These are phyloP conservation scores for Melanostigma gelatinosum DNA, from an alignment of 2,113 vertebrate species.

Conservation along the genomic window DNA sequence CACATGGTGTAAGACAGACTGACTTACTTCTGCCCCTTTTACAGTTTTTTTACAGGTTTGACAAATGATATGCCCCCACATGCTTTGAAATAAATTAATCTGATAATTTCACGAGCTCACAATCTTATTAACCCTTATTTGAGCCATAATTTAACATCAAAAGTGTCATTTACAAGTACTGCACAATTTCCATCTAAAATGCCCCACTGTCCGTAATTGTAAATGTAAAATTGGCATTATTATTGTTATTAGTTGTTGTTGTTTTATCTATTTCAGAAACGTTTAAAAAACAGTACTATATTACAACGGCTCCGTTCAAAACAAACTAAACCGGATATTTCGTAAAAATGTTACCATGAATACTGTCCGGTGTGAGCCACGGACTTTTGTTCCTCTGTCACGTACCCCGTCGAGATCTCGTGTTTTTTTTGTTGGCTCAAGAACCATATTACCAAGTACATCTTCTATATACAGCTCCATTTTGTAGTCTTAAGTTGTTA, in stretches of 20 bases:
- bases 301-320: neutral
- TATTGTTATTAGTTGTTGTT: neutral
- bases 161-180: too few species aligned
- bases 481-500: neutral
- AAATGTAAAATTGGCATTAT: neutral
- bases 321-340: constrained; percentile 38
- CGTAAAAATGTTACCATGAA: neutral
- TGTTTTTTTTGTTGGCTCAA: neutral
- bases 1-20: too few species aligned
- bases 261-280: neutral
- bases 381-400: neutral
- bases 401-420: neutral
- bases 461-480: accelerated
- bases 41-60: too few species aligned
- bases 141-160: too few species aligned
- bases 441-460: too few species aligned
- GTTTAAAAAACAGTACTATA: neutral
- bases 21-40: too few species aligned
- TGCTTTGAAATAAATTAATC: neutral
- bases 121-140: too few species aligned
- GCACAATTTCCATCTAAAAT: too few species aligned
- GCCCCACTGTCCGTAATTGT: neutral
- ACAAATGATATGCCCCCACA: too few species aligned
- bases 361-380: neutral
- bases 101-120: neutral